Evolutionary conservation across 2,888 invertebrate species (phyloP).

Genomic region (Tridacna gigas): DNA sequence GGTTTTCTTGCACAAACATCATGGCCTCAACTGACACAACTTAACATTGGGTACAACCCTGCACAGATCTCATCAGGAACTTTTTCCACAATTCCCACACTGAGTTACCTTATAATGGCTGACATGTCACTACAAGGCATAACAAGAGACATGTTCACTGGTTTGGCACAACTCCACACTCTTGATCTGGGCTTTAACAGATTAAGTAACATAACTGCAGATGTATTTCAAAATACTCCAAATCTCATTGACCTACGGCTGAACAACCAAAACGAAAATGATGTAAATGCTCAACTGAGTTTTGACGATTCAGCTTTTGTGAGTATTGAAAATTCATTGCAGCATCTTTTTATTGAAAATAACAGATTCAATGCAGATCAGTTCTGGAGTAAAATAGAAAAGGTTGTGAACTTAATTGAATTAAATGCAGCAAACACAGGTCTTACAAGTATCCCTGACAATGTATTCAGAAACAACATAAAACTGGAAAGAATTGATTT

Average conservation of each 20-base stretch:
- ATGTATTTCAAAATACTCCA: conserved; percentile 58
- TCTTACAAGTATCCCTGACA: conserved; percentile 69
- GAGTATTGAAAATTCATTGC: conserved; percentile 82
- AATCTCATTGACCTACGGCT: conserved; percentile 76
- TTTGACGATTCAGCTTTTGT: conserved; percentile 41
- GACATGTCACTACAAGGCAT: conserved; percentile 67
- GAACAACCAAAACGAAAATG: conserved; percentile 55
- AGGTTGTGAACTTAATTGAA: conserved; percentile 51
- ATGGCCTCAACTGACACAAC: conserved; percentile 64
- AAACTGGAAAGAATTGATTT: conserved; percentile 70
- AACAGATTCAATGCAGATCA: conserved; percentile 56
- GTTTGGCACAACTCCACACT: conserved; percentile 66
- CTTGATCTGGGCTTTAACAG: conserved; percentile 65
- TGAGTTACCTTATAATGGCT: conserved; percentile 69
- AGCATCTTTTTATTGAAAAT: conserved; percentile 81
- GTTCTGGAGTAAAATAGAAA: conserved; percentile 56
- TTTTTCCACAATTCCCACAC: conserved; percentile 67
- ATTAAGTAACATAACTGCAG: conserved; percentile 43
- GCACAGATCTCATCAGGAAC: conserved; percentile 61
- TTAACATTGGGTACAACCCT: conserved; percentile 68
- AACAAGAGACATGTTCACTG: conserved; percentile 68
- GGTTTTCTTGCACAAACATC: conserved; percentile 34
- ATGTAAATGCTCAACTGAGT: conserved; percentile 7
- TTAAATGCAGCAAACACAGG: conserved; percentile 60
- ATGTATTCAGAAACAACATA: conserved; percentile 69